Evolutionary conservation across 2,888 invertebrate species (phyloP), one percentile per base, ranked within the genome.

Genomic region (Unio pictorum): DNA sequence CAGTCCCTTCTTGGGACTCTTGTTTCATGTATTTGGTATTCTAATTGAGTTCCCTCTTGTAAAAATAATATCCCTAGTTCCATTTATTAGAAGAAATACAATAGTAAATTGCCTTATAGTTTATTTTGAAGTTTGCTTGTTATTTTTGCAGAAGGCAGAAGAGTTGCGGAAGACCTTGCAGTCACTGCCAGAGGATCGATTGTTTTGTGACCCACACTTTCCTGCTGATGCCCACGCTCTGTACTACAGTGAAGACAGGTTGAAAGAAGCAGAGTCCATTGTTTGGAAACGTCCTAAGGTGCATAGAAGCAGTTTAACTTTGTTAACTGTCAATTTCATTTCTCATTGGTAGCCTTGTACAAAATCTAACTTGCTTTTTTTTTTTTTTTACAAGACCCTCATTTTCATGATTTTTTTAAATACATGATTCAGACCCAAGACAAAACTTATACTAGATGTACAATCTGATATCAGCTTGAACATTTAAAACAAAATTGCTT

Each of bases 271-370:
- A 8, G 79, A 80, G 60, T 69, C 63, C 11, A 89, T 91, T 59
- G 85, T 84, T 4, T 91, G 91, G 91, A 88, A 89, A 72, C 79
- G 91, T 74, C 91, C 91, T 3, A 87, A 87, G 72, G 91, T 91
- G 8, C 15, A 45, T 28, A 30, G n/a, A 59, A 20, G 20, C 17
- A 60, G 6, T 34, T 8, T 34, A 34, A 34, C 8, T 66, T 66
- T 57, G 11, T 23, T 26, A 26, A 5, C 57, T 15, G n/a, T 17
- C 17, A 23, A 4, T 26, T 45, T 45, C 20, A 26, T 23, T 54
- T 23, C 54, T 45, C 45, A 45, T 0, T 45, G 45, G 45, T 45
- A 45, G 45, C 3, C 15, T 45, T 45, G 15, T 45, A 45, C 45
- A 45, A 45, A 45, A 45, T 45, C 3, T 15, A 45, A 45, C 3